A percentile compares a stretch with the other conserved stretches of the same genome.
Evolutionary conservation across 1,140 invertebrate genomes (phyloP).

Genomic region (Drosophila lacertosa): DNA sequence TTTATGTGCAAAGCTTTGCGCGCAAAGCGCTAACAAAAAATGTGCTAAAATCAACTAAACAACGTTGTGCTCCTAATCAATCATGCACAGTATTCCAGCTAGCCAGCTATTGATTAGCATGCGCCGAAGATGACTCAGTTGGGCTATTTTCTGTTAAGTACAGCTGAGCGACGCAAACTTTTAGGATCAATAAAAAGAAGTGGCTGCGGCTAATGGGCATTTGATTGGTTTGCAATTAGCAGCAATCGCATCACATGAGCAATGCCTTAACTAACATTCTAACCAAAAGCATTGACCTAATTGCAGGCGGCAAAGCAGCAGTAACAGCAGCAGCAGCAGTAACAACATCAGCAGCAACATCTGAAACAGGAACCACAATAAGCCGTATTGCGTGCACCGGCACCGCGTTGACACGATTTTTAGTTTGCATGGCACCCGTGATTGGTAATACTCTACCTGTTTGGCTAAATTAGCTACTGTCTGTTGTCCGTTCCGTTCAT

Average conservation of each 20-base stretch:
- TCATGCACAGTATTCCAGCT: neutral
- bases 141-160: constrained; percentile 29
- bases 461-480: constrained; percentile 7
- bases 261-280: constrained; percentile 19
- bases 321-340: constrained; percentile 23
- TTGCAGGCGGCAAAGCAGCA: constrained; percentile 48
- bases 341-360: constrained; percentile 11
- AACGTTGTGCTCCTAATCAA: constrained; percentile 33
- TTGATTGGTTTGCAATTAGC: constrained; percentile 79
- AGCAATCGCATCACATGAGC: constrained; percentile 66
- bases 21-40: constrained; percentile 22
- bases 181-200: constrained; percentile 15
- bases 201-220: constrained; percentile 55
- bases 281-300: constrained; percentile 64
- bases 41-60: constrained; percentile 30
- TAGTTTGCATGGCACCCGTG: constrained; percentile 83
- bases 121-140: constrained; percentile 50
- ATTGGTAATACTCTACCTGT: constrained; percentile 67
- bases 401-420: constrained; percentile 76
- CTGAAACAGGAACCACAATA: constrained; percentile 24
- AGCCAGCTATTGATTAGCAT: constrained; percentile 28
- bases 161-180: constrained; percentile 13
- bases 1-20: constrained; percentile 7
- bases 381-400: constrained; percentile 54
- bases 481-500: constrained; percentile 28